Conservation (phyloP, 2,888 invertebrate genomes). For the Diarsia brunnea region DNA sequence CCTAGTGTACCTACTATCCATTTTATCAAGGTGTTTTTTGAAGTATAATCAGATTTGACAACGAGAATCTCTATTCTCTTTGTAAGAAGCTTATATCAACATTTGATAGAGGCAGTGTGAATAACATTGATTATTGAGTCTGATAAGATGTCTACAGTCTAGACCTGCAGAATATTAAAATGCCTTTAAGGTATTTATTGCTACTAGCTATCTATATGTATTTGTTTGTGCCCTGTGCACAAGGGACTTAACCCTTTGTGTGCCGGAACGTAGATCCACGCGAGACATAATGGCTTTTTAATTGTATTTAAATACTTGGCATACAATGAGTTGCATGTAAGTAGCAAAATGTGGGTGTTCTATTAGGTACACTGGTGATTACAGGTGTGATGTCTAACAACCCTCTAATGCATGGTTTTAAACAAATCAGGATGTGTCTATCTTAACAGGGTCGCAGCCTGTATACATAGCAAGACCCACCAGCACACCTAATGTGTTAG, state of each 20-base stretch:
- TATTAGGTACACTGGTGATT: too few species aligned
- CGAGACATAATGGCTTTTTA: too few species aligned
- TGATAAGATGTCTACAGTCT: conserved; percentile 28
- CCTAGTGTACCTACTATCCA: too few species aligned
- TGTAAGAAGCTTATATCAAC: conserved; percentile 1
- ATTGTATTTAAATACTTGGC: too few species aligned
- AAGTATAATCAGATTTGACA: not conserved
- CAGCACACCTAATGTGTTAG: too few species aligned
- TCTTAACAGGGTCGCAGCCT: not conserved
- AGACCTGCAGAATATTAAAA: conserved; percentile 3
- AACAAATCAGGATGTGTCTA: not conserved
- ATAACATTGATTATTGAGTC: conserved; percentile 32
- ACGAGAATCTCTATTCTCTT: not conserved
- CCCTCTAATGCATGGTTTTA: not conserved
- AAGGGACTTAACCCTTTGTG: too few species aligned
- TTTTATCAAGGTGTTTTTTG: not conserved
- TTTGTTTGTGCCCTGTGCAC: not conserved
- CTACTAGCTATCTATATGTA: not conserved
- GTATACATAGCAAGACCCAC: not conserved
- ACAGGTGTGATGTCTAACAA: too few species aligned
- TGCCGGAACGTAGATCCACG: too few species aligned
- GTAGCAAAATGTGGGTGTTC: too few species aligned
- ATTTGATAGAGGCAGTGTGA: not conserved
- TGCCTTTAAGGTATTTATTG: not conserved
- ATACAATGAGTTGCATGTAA: too few species aligned